Conservation (phyloP, 2,113 vertebrate genomes). For the Todiramphus chloris region DNA sequence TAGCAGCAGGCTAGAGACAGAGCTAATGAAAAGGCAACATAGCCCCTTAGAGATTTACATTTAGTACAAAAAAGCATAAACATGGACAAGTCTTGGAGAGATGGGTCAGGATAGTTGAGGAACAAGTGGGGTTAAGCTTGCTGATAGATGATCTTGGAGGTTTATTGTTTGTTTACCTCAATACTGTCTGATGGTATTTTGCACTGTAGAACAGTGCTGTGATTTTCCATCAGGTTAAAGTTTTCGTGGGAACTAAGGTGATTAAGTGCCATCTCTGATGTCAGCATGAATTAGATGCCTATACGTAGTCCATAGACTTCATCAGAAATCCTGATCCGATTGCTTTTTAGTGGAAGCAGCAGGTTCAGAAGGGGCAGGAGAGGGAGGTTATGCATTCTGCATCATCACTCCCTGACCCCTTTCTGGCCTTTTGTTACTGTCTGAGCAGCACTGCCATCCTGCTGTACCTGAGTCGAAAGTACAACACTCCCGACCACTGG, state of each 20-base stretch:
- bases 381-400: neutral
- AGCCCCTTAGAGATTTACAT: neutral
- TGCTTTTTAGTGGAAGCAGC: neutral
- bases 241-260: neutral
- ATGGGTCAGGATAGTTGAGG: neutral
- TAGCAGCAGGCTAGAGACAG: neutral
- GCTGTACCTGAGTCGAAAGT: constrained; percentile 78
- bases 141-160: neutral
- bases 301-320: neutral
- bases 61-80: neutral
- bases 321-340: neutral
- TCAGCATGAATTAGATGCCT: neutral
- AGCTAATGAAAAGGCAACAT: neutral
- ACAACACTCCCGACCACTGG: constrained; percentile 82
- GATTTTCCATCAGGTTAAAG: neutral
- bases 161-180: neutral
- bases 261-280: neutral
- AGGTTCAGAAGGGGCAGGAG: neutral
- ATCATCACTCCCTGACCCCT: neutral
- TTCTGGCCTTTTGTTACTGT: neutral
- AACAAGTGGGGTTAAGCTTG: neutral
- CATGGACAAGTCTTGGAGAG: neutral
- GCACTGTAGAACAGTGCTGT: neutral
- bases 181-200: neutral
- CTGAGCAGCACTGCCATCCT: constrained; percentile 77